Evolutionary conservation across 2,888 invertebrate species (phyloP).

Genomic region (Pristionchus mayeri): DNA sequence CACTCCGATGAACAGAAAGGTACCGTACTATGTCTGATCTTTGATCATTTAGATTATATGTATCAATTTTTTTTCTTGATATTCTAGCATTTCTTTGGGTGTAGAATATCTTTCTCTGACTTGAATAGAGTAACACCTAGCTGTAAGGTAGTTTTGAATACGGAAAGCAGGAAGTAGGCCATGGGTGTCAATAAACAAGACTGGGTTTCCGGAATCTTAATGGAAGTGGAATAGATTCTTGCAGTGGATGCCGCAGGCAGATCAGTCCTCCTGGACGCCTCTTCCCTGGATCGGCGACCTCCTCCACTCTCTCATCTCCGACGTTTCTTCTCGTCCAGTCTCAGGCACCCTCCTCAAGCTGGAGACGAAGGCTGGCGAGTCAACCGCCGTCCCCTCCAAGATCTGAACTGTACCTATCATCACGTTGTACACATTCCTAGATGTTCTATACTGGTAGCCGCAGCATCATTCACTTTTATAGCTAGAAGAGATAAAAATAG

Average conservation of each 20-base stretch:
- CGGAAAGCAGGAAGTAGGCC: too few relatives aligned
- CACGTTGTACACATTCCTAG: slow-evolving; percentile 32
- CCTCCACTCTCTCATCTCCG: not conserved
- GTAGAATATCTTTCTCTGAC: too few relatives aligned
- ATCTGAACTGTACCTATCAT: not conserved
- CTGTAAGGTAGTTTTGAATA: too few relatives aligned
- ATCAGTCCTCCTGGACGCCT: slow-evolving; percentile 37
- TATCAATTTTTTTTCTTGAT: too few relatives aligned
- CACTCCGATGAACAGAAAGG: slow-evolving; percentile 97
- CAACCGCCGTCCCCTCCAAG: slow-evolving; percentile 20
- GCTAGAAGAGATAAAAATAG: not conserved
- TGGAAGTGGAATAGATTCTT: too few relatives aligned
- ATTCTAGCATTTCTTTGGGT: too few relatives aligned
- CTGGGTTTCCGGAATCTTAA: too few relatives aligned
- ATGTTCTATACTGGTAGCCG: not conserved
- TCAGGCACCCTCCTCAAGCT: slow-evolving; percentile 42
- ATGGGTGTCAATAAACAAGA: too few relatives aligned
- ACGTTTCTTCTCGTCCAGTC: not conserved
- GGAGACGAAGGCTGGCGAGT: not conserved
- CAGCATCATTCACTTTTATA: not conserved
- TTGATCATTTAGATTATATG: too few relatives aligned
- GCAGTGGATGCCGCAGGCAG: slow-evolving; percentile 42
- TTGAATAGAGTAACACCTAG: too few relatives aligned
- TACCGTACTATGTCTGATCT: not conserved
- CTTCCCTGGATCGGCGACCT: slow-evolving; percentile 27